phyloP scores from a whole-genome alignment of 2,888 invertebrate genomes.

The Rhodophaea formosa region DNA sequence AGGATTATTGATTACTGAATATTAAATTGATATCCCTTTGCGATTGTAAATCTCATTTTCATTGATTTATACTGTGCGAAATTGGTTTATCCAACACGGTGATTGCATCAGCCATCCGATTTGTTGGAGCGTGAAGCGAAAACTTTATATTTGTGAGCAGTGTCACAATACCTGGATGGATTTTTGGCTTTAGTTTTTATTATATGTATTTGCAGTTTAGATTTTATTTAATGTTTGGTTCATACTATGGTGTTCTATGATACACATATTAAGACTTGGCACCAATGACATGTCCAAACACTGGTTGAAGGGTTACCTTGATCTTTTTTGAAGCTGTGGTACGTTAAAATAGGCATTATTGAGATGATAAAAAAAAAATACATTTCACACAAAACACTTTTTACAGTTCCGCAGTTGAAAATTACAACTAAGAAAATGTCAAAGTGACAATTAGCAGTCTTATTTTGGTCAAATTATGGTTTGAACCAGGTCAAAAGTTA shows the following conservation, averaged over 20 bases:
- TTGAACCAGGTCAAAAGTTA: no score
- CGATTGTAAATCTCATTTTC: conserved; percentile 43
- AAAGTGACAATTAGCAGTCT: no score
- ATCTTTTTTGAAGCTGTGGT: no score
- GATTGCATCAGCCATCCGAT: conserved; percentile 56
- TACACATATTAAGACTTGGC: no score
- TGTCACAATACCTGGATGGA: conserved; percentile 13
- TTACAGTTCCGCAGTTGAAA: no score
- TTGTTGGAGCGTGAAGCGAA: conserved; percentile 54
- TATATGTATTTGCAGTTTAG: not conserved
- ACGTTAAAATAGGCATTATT: no score
- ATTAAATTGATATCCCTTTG: conserved; percentile 48
- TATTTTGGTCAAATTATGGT: no score
- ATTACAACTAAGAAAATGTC: no score
- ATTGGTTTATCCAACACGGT: conserved; percentile 58
- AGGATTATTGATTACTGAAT: conserved; percentile 31
- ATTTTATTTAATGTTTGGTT: not conserved
- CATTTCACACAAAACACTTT: no score
- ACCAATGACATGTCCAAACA: no score
- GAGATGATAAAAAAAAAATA: no score
- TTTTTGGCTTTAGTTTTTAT: conserved; percentile 2
- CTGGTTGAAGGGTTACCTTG: no score
- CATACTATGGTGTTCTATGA: not conserved
- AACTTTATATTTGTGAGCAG: conserved; percentile 37
- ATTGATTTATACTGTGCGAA: conserved; percentile 54